Percentiles rank a stretch among this genome's conserved stretches.
phyloP scores from a whole-genome alignment of 2,113 vertebrate species.

The Urocolius indicus region DNA sequence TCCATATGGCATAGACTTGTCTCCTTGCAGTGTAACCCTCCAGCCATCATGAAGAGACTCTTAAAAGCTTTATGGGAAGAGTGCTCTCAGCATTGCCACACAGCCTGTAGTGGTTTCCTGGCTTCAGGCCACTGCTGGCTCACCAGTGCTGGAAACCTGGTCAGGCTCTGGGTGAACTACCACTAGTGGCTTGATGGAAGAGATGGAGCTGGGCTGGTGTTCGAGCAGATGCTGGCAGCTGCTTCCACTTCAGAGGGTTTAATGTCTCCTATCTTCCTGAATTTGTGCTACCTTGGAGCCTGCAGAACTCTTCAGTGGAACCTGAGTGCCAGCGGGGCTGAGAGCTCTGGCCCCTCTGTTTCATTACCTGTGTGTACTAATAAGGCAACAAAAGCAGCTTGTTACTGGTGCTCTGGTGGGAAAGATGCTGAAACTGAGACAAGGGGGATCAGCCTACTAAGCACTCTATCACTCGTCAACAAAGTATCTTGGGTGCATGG shows the following conservation, averaged over 20 bases:
- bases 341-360: not conserved
- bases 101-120: not conserved
- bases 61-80: slow-evolving; percentile 36
- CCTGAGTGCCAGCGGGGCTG: not conserved
- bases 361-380: not conserved
- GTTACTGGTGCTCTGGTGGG: slow-evolving; percentile 22
- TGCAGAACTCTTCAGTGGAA: not conserved
- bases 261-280: not conserved
- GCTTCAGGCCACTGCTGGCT: not conserved
- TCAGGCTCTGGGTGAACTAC: not conserved
- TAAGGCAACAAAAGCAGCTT: not conserved
- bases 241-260: not conserved
- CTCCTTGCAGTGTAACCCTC: slow-evolving; percentile 49
- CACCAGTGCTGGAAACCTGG: not conserved
- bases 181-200: not conserved
- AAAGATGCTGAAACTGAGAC: slow-evolving; percentile 17
- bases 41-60: slow-evolving; percentile 8
- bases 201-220: not conserved
- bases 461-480: not conserved
- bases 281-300: not conserved
- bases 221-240: slow-evolving; percentile 47
- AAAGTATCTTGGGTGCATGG: not conserved
- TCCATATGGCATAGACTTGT: slow-evolving; percentile 55
- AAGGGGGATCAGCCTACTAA: not conserved
- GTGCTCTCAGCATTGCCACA: not conserved